These are phyloP conservation scores for Sebastes iracundus DNA, from an alignment of 2,797 vertebrate genomes.

Conservation along the genomic window DNA sequence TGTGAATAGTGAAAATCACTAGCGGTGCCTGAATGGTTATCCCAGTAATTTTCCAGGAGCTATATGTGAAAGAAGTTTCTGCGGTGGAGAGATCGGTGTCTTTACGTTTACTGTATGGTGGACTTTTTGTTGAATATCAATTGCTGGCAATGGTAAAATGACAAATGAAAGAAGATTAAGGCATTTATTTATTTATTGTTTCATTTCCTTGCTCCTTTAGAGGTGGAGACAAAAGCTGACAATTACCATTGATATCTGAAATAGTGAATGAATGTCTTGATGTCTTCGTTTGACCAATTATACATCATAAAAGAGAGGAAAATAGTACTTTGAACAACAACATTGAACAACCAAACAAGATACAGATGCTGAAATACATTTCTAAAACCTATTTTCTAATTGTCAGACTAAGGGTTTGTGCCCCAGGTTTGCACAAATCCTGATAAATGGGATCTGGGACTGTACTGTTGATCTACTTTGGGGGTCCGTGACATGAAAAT, in stretches of 20 bases:
- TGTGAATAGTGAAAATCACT: no score
- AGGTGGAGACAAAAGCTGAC: background rate
- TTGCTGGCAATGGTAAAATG: background rate
- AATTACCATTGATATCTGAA: background rate
- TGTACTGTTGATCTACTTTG: background rate
- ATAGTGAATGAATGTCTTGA: background rate
- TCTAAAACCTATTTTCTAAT: background rate
- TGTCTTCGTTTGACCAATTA: background rate
- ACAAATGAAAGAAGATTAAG: background rate
- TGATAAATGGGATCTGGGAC: background rate
- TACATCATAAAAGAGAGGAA: background rate
- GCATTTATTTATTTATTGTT: background rate
- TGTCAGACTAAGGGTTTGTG: background rate
- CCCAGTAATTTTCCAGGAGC: background rate
- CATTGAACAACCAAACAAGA: background rate
- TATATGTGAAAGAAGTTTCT: background rate
- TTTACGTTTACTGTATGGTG: background rate
- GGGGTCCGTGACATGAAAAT: conserved; percentile 24
- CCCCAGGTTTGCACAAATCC: background rate
- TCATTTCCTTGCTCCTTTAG: background rate
- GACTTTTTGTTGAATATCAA: background rate
- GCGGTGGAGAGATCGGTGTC: background rate
- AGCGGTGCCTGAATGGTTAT: no score
- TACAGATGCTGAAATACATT: background rate
- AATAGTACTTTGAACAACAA: background rate